phyloP scores from a whole-genome alignment of 2,888 invertebrate genomes.

The Eupeodes luniger region DNA sequence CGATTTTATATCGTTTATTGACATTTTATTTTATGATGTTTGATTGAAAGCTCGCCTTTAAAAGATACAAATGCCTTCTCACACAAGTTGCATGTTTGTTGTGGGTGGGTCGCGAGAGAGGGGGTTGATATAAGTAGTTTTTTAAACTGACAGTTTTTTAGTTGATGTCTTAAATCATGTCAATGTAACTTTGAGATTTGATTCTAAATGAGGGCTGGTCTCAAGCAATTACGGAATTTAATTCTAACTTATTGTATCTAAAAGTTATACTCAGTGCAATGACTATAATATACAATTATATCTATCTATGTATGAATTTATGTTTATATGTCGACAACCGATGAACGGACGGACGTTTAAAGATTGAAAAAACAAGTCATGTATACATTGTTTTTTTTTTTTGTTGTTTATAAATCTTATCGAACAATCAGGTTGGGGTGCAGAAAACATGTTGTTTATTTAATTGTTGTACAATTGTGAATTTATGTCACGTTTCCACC shows the following conservation, averaged over 20 bases:
- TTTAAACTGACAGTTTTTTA: slow-evolving; percentile 61
- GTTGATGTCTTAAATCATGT: slow-evolving; percentile 66
- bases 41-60: slow-evolving; percentile 27
- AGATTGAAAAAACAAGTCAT: slow-evolving; percentile 27
- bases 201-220: slow-evolving; percentile 15
- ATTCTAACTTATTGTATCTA: not conserved
- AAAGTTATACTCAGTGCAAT: slow-evolving; percentile 1
- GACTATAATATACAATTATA: not conserved
- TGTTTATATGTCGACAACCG: not conserved
- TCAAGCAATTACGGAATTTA: not conserved
- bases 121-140: slow-evolving; percentile 30
- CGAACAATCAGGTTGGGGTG: slow-evolving; percentile 34
- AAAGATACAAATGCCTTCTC: slow-evolving; percentile 12
- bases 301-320: no score
- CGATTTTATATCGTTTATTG: slow-evolving; percentile 67
- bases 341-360: not conserved
- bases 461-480: slow-evolving; percentile 42
- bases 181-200: slow-evolving; percentile 57
- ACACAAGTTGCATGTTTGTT: slow-evolving; percentile 28
- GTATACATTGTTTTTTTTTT: not conserved
- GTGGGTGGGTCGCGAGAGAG: slow-evolving; percentile 1
- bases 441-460: slow-evolving; percentile 41
- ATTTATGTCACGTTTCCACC: slow-evolving; percentile 37
- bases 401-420: slow-evolving; percentile 19
- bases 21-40: slow-evolving; percentile 63